Conservation (phyloP, 1,140 invertebrate species). For the Aphelinus atriplicis region DNA sequence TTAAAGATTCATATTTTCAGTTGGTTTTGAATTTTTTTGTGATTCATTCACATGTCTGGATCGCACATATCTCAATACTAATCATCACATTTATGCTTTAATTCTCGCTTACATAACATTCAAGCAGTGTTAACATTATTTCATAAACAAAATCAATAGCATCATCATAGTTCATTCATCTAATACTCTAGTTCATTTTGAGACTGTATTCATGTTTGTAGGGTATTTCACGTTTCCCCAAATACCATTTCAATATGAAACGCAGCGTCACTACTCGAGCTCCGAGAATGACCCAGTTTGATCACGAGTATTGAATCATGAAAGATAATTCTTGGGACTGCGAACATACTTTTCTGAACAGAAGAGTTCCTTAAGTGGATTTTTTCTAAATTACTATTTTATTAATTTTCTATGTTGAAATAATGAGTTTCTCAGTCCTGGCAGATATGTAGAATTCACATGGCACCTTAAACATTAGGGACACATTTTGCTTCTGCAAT, state of each 20-base stretch:
- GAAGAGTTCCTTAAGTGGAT: no score
- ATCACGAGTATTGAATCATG: conserved; percentile 17
- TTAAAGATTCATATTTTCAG: no score
- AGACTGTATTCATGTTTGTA: conserved; percentile 20
- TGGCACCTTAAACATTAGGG: no score
- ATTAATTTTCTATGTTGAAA: no score
- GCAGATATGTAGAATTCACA: no score
- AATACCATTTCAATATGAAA: conserved; percentile 14
- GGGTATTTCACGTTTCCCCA: not conserved
- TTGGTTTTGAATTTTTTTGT: not conserved
- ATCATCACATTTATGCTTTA: conserved; percentile 6
- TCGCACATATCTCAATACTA: not conserved
- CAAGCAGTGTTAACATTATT: conserved; percentile 64
- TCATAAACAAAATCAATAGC: conserved; percentile 47
- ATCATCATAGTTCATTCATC: conserved; percentile 37
- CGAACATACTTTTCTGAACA: no score
- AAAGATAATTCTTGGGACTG: not conserved
- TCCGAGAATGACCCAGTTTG: conserved; percentile 26
- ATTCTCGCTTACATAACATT: conserved; percentile 41
- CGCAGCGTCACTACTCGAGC: conserved; percentile 1
- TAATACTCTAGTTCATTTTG: conserved; percentile 24
- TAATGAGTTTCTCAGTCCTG: no score
- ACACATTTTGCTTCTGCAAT: no score
- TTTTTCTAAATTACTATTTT: no score
- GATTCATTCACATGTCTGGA: conserved; percentile 15